These are phyloP conservation scores for Lucifuga dentata DNA, from an alignment of 2,113 vertebrate genomes.

Conservation along the genomic window DNA sequence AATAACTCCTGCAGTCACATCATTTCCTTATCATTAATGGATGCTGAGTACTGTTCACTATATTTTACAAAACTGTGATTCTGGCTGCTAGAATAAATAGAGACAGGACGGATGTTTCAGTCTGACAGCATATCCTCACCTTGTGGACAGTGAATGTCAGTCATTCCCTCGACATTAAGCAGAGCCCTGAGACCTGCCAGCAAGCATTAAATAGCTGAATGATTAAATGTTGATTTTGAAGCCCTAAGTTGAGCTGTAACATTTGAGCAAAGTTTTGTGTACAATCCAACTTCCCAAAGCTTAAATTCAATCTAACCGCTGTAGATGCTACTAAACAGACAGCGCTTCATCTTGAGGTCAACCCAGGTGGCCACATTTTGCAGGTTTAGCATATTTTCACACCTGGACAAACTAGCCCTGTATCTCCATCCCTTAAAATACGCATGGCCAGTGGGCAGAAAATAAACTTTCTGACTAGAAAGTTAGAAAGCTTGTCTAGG, in stretches of 20 bases:
- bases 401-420: slow-evolving; percentile 43
- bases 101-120: not conserved
- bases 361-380: slow-evolving; percentile 29
- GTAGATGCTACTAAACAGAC: slow-evolving; percentile 5
- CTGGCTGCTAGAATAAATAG: slow-evolving; percentile 6
- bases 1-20: not conserved
- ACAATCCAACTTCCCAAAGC: slow-evolving; percentile 10
- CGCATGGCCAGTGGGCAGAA: slow-evolving; percentile 60
- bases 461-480: slow-evolving; percentile 65
- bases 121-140: slow-evolving; percentile 24
- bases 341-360: slow-evolving; percentile 20
- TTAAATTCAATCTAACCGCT: slow-evolving; percentile 5
- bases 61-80: not conserved
- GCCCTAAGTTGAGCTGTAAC: no score
- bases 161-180: slow-evolving; percentile 21
- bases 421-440: slow-evolving; percentile 53
- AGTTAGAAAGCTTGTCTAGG: slow-evolving; percentile 63
- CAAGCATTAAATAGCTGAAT: slow-evolving; percentile 48
- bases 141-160: slow-evolving; percentile 19
- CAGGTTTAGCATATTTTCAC: slow-evolving; percentile 48
- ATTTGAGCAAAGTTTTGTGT: slow-evolving; percentile 29
- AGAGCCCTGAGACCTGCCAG: slow-evolving; percentile 42
- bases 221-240: slow-evolving; percentile 35
- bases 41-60: not conserved
- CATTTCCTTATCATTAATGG: not conserved